Conservation (phyloP, 2,113 vertebrate genomes). For the Panthera leo region DNA sequence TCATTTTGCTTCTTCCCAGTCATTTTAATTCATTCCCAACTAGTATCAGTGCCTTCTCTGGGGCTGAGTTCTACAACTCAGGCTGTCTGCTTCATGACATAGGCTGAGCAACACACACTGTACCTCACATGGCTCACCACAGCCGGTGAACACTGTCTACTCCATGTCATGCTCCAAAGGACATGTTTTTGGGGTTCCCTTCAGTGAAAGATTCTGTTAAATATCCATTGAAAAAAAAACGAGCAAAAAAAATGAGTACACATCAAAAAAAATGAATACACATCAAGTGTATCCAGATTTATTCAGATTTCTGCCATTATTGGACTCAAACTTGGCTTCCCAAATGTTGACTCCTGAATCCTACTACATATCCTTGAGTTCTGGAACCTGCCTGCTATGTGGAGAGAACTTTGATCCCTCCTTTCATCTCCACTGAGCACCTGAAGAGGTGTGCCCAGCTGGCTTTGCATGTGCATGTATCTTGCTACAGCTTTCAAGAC, state of each 20-base stretch:
- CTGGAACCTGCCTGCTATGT: background rate
- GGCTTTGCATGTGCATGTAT: background rate
- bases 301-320: background rate
- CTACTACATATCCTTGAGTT: background rate
- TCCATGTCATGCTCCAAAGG: background rate
- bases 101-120: background rate
- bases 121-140: background rate
- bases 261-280: no score
- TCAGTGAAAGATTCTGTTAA: background rate
- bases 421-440: background rate
- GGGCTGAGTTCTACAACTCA: background rate
- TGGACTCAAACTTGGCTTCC: background rate
- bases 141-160: background rate
- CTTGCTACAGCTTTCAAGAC: background rate
- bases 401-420: background rate
- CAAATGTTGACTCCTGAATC: background rate
- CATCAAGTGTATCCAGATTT: background rate
- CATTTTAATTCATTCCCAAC: background rate
- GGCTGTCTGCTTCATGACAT: accelerated
- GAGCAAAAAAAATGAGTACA: background rate
- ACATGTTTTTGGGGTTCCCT: background rate
- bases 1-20: background rate
- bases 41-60: background rate
- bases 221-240: background rate
- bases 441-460: background rate